Base-by-base conservation (phyloP, 2,113 vertebrate species). In the Grantiella picta region DNA sequence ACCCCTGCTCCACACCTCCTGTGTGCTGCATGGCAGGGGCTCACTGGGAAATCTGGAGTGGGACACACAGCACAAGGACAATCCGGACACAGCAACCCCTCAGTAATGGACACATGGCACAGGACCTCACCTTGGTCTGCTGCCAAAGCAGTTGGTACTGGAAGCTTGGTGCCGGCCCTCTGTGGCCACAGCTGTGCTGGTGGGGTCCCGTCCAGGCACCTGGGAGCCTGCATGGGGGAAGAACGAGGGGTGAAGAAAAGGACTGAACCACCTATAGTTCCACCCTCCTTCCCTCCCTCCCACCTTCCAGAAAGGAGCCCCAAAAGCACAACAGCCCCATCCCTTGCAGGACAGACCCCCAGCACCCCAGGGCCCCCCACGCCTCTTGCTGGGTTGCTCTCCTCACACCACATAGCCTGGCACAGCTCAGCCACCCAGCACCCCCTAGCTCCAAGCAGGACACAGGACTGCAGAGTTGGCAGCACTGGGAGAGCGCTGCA, bases 131-230 rank as follows among this genome's bases (percentile, higher is more conserved):
- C 98, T 97, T 0, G 97, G 95, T 40, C 97, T 96, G 87, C 97
- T 97, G 35, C 98, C 97, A 65, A 98, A 98, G 95, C 97, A 97
- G 97, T 97, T 98, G 45, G 97, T 96, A 29, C 97, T 97, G 77
- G 97, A 63, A 45, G 92, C 38, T 29, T 97, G 97, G 53, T 96
- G 96, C 61, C 97, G 84, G 77, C 73, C 82, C 79, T 98, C 98
- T 0, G 91, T 27, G 53, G 86, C 53, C 1, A 68, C n/a, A 9
- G 96, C 28, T 8, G 53, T 27, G 42, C 93, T 94, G 12, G 38
- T 15, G 63, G 95, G 40, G 12, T 98, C 98, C 94, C 96, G 96
- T 5, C 93, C 96, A 45, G 95, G 64, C 19, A 70, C 68, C 89
- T 98, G 98, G 40, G 97, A 94, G 56, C 97, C 98, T 98, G 79